Base-by-base conservation (phyloP, 2,113 vertebrate genomes). In the Salvator merianae region DNA sequence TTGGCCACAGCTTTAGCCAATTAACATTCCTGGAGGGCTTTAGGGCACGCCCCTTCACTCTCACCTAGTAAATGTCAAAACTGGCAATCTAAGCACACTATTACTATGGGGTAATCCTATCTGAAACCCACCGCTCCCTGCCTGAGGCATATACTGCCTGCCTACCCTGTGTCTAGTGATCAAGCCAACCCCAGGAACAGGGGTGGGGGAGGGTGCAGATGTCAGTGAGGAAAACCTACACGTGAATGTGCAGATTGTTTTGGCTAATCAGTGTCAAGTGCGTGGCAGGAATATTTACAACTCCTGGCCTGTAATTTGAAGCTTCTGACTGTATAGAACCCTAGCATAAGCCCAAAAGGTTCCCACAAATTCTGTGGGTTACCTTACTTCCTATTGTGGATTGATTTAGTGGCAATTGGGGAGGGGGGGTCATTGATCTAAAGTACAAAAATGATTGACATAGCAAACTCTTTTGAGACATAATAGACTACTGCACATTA, bases 61-160 rank as follows among this genome's bases (percentile, higher is more conserved):
- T 89, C 97, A 97, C 97, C 96, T 96, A 95, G 68, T 97, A 97
- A 97, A 97, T 95, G 95, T 96, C 96, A 96, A 93, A 91, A 93
- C 94, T 93, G 95, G 95, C 93, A 96, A 95, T 94, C 95, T 93
- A 92, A 94, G 91, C 91, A 80, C 95, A 93, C 95, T 91, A 90
- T 95, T 94, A 94, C 94, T 95, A 95, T 95, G 88, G 43, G 0
- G 1, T 79, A 88, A 88, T 85, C 75, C 83, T n/a, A 63, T 75
- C 47, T 77, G 79, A 79, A 85, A 59, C 75, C 30, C 73, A 50
- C 87, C 55, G 77, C 62, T 74, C 32, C 53, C 34, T 26, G 55
- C 78, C 34, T n/a, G 4, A 79, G 70, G 73, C 80, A 47, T 43
- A 81, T 34, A 26, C 53, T 63, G 53, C 28, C 62, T 55, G 30